These are phyloP conservation scores for Drosophila seclusa DNA, from an alignment of 2,888 invertebrate species.

Conservation along the genomic window DNA sequence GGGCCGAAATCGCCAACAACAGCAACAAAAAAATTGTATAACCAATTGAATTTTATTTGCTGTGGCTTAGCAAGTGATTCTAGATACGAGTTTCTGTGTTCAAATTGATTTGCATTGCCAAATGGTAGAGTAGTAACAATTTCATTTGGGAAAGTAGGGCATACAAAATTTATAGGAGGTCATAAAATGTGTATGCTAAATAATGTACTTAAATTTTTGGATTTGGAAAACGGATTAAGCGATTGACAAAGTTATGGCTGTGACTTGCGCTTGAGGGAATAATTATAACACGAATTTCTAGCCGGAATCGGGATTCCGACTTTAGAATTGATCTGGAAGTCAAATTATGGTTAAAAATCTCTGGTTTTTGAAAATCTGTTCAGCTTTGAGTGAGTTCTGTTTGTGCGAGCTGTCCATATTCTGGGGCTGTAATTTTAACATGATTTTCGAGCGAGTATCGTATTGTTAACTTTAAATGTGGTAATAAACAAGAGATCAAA, in stretches of 20 bases:
- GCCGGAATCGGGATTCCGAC: neutral
- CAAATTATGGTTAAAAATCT: neutral
- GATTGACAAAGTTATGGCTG: neutral
- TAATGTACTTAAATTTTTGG: neutral
- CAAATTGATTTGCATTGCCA: constrained; percentile 8
- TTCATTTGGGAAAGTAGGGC: neutral
- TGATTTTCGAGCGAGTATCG: neutral
- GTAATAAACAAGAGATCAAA: neutral
- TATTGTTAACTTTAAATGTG: neutral
- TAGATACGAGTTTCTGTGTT: neutral
- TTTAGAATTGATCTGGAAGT: neutral
- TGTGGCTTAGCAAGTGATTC: constrained; percentile 2
- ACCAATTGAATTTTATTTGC: constrained; percentile 30
- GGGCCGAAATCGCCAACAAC: constrained; percentile 3
- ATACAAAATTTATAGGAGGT: neutral
- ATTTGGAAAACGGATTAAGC: neutral
- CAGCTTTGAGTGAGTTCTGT: neutral
- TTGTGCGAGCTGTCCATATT: neutral
- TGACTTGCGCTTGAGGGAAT: neutral
- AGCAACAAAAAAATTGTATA: neutral
- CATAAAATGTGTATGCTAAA: neutral
- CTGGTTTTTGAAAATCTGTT: neutral
- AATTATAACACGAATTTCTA: neutral
- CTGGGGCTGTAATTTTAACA: neutral
- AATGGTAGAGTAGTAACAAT: neutral